Evolutionary conservation across 2,113 vertebrate species (phyloP).

Genomic region (Pristiophorus japonicus): DNA sequence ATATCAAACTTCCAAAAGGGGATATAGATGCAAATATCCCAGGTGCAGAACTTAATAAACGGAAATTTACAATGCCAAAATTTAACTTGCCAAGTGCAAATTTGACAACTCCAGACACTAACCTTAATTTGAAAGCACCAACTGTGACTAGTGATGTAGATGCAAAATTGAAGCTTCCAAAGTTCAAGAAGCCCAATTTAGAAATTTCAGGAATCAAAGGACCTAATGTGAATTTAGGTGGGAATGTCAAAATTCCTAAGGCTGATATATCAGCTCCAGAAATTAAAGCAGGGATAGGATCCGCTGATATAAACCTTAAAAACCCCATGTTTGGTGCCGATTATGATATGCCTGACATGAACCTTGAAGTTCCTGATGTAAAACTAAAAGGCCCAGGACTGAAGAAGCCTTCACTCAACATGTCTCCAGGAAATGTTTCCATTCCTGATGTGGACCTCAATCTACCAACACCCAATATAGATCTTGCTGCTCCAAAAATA

Average conservation of each 20-base stretch:
- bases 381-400: conserved; percentile 43
- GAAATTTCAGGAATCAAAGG: conserved; percentile 39
- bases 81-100: neutral
- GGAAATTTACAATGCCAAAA: conserved; percentile 41
- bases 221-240: neutral
- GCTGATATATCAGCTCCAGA: conserved; percentile 38
- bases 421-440: neutral
- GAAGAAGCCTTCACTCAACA: conserved; percentile 35
- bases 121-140: neutral
- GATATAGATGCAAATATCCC: neutral
- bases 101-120: neutral
- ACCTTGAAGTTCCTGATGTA: conserved; percentile 40
- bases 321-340: conserved; percentile 27
- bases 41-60: conserved; percentile 37
- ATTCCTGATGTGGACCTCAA: neutral
- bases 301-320: conserved; percentile 33
- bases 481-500: neutral
- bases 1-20: neutral
- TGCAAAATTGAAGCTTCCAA: conserved; percentile 33
- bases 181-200: conserved; percentile 35
- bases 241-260: neutral
- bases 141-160: neutral
- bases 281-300: too few species aligned
- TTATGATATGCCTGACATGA: conserved; percentile 42
- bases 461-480: neutral